phyloP scores from a whole-genome alignment of 1,140 invertebrate species.

The Drosophila guanche region DNA sequence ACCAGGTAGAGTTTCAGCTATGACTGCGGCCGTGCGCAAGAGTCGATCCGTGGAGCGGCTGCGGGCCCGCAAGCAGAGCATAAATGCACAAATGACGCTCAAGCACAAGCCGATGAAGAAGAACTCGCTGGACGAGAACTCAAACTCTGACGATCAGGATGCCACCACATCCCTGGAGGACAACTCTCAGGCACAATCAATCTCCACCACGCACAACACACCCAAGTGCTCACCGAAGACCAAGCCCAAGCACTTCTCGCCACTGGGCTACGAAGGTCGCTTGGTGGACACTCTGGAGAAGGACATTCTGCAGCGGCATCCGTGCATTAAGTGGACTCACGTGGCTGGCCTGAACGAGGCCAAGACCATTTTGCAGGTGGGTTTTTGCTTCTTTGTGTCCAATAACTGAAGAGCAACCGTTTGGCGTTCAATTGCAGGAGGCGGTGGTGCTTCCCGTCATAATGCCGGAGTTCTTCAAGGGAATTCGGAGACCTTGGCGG shows the following conservation, averaged over 20 bases:
- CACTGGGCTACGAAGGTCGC: slow-evolving; percentile 90
- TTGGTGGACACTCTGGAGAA: slow-evolving; percentile 93
- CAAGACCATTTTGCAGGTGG: slow-evolving; percentile 90
- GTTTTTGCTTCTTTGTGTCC: neutral
- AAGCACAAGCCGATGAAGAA: slow-evolving; percentile 77
- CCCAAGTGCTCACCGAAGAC: slow-evolving; percentile 69
- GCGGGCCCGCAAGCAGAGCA: slow-evolving; percentile 76
- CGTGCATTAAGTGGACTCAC: slow-evolving; percentile 97
- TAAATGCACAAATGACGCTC: slow-evolving; percentile 61
- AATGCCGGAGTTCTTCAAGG: slow-evolving; percentile 99
- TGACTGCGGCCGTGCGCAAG: slow-evolving; percentile 82
- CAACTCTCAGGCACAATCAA: slow-evolving; percentile 71
- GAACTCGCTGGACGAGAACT: slow-evolving; percentile 79
- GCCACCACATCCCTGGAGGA: slow-evolving; percentile 80
- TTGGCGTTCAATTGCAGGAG: slow-evolving; percentile 88
- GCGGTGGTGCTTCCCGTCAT: slow-evolving; percentile 98
- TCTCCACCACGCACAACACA: slow-evolving; percentile 68
- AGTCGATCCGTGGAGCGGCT: slow-evolving; percentile 85
- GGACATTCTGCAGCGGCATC: slow-evolving; percentile 98
- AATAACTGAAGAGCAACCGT: too few relatives aligned
- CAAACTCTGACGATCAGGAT: slow-evolving; percentile 83
- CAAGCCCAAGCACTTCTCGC: slow-evolving; percentile 89
- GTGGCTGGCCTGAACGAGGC: slow-evolving; percentile 98
- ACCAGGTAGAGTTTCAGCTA: slow-evolving; percentile 57
- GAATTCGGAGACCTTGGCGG: slow-evolving; percentile 94